phyloP scores from a whole-genome alignment of 1,140 invertebrate species.

The Apis florea region DNA sequence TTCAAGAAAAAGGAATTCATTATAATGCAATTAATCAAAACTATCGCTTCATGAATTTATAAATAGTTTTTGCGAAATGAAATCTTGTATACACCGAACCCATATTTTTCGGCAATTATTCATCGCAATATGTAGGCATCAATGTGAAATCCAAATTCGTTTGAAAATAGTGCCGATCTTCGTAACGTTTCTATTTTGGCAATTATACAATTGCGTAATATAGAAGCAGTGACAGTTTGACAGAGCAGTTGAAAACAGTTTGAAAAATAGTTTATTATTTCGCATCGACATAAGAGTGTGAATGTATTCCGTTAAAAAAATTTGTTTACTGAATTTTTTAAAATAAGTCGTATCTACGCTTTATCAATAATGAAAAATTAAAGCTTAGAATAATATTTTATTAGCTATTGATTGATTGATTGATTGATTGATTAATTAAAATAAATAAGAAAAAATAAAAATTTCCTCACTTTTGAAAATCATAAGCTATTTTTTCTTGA shows the following conservation, averaged over 20 bases:
- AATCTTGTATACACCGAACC: not conserved
- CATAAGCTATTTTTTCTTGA: too few species aligned
- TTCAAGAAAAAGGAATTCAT: not conserved
- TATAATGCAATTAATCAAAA: not conserved
- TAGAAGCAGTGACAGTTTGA: constrained; percentile 36
- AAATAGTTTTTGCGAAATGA: not conserved
- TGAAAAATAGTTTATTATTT: not conserved
- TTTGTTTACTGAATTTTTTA: not conserved
- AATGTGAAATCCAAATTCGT: constrained; percentile 47
- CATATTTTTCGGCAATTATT: not conserved
- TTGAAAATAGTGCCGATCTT: constrained; percentile 10
- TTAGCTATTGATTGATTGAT: too few species aligned
- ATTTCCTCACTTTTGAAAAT: too few species aligned
- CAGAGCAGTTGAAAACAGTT: constrained; percentile 20
- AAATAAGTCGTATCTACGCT: not conserved
- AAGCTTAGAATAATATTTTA: too few species aligned
- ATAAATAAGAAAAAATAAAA: too few species aligned
- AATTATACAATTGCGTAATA: constrained; percentile 41
- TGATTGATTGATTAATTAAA: too few species aligned
- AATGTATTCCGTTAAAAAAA: not conserved
- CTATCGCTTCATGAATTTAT: not conserved
- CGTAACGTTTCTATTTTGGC: constrained; percentile 39
- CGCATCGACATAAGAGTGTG: constrained; percentile 25
- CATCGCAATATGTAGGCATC: not conserved
- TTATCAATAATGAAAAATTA: too few species aligned